Conservation (phyloP, 2,888 invertebrate genomes). For the Drosophila melanocephala region DNA sequence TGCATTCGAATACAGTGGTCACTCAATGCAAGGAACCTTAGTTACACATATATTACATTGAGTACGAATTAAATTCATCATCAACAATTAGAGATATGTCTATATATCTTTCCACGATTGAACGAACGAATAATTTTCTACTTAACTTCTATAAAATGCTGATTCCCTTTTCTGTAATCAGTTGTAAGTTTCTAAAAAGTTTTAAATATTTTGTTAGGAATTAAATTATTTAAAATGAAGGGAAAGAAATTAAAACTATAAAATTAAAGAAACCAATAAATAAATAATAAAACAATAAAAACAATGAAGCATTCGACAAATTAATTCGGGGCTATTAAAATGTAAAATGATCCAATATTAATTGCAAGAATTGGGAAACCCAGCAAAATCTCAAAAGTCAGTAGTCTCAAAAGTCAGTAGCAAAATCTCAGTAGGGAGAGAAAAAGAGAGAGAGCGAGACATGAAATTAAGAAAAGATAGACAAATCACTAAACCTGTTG, state of each 20-base stretch:
- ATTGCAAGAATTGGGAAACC: background rate
- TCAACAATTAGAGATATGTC: background rate
- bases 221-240: background rate
- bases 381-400: background rate
- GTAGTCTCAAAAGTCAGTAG: no score
- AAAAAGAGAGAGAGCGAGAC: no score
- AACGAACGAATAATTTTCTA: background rate
- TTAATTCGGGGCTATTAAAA: background rate
- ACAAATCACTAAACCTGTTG: background rate
- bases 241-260: background rate
- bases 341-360: background rate
- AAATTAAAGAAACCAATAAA: no score
- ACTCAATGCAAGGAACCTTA: background rate
- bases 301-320: background rate
- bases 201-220: background rate
- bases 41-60: background rate
- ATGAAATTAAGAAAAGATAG: background rate
- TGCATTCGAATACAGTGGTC: conserved; percentile 33
- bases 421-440: no score
- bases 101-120: background rate
- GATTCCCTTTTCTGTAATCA: background rate
- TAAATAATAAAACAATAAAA: no score
- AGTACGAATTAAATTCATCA: background rate
- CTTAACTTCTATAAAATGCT: background rate
- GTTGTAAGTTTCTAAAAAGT: background rate